Conservation (phyloP, 2,797 vertebrate genomes). For the Falco columbarius region DNA sequence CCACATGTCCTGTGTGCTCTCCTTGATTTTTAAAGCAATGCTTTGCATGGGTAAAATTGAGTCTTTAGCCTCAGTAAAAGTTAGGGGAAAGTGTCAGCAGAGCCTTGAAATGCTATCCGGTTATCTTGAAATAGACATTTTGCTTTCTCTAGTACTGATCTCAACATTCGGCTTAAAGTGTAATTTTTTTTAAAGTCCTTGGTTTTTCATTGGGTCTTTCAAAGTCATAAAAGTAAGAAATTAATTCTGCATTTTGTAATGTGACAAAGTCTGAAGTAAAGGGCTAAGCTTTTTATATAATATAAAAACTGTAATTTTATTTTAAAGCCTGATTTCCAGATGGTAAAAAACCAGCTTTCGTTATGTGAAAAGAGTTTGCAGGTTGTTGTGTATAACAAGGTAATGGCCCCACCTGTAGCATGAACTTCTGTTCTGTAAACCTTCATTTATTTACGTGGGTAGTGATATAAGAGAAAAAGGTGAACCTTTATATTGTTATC, state of each 20-base stretch:
- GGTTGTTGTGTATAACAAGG: not conserved
- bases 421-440: not conserved
- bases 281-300: not conserved
- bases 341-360: slow-evolving; percentile 1
- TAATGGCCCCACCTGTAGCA: not conserved
- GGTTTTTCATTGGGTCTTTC: not conserved
- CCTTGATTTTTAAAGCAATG: not conserved
- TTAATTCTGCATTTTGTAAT: not conserved
- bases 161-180: not conserved
- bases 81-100: not conserved
- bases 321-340: slow-evolving; percentile 11
- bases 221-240: not conserved
- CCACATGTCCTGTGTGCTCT: not conserved
- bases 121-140: not conserved
- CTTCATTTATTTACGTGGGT: not conserved
- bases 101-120: not conserved
- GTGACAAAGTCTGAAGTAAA: not conserved
- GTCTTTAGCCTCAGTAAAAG: not conserved
- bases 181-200: not conserved
- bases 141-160: not conserved
- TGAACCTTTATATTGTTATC: not conserved
- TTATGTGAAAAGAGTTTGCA: not conserved
- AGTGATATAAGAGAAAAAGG: not conserved
- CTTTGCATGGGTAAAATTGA: not conserved
- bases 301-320: not conserved